Evolutionary conservation across 2,888 invertebrate species (phyloP).

Genomic region (Noctuana brunneofusca): DNA sequence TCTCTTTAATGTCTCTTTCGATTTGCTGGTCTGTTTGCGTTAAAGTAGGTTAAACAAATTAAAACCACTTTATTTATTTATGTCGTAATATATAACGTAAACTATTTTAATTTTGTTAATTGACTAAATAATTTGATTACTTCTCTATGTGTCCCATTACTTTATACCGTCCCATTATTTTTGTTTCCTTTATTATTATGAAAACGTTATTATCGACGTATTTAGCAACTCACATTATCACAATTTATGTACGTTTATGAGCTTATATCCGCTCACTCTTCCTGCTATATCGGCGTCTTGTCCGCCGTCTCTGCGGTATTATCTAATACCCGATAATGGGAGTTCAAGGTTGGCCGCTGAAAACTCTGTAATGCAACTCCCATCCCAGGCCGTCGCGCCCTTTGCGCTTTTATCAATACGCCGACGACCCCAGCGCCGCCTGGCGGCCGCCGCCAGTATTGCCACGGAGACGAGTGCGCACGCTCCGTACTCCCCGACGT

Average conservation of each 20-base stretch:
- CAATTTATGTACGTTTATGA: not conserved
- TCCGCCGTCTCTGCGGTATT: constrained; percentile 44
- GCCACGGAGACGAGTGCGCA: constrained; percentile 68
- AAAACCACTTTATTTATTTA: no score
- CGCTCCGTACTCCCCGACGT: constrained; percentile 66
- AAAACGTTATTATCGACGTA: no score
- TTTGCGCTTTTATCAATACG: constrained; percentile 78
- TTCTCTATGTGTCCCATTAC: no score
- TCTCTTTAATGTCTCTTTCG: constrained; percentile 16
- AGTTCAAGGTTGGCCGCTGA: constrained; percentile 76
- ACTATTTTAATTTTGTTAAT: no score
- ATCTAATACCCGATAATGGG: constrained; percentile 69
- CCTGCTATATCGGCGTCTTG: constrained; percentile 2
- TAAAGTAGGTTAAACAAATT: constrained; percentile 10
- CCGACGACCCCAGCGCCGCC: constrained; percentile 63
- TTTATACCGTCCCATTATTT: no score
- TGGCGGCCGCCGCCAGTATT: constrained; percentile 64
- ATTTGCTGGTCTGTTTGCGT: not conserved
- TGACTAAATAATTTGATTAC: no score
- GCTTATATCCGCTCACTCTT: not conserved
- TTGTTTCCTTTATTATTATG: no score
- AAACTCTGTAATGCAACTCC: constrained; percentile 51
- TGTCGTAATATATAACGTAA: no score
- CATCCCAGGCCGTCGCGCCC: constrained; percentile 53
- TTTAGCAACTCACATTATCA: no score